phyloP scores from a whole-genome alignment of 2,797 vertebrate species.

The Gallirallus australis region DNA sequence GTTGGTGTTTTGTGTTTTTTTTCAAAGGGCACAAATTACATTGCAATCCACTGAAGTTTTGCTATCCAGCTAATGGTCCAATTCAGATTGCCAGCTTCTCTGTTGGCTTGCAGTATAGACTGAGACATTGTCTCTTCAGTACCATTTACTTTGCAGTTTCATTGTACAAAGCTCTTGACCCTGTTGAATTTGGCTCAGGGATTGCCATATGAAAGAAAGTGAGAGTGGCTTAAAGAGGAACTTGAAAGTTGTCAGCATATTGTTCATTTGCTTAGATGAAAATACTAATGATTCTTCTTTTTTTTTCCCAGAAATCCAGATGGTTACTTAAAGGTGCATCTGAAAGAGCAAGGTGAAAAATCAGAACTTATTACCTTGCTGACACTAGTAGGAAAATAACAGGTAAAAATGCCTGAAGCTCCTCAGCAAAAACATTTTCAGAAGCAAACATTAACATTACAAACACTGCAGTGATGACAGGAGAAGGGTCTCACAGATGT shows the following conservation, averaged over 20 bases:
- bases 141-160: neutral
- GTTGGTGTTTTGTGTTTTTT: neutral
- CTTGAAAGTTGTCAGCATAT: neutral
- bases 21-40: neutral
- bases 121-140: neutral
- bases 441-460: neutral
- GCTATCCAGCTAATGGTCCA: neutral
- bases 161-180: neutral
- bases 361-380: neutral
- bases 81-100: neutral
- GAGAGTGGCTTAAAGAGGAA: neutral
- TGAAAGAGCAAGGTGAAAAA: neutral
- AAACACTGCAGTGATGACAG: neutral
- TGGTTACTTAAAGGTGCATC: neutral
- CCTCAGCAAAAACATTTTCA: neutral
- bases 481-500: neutral
- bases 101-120: neutral
- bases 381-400: neutral
- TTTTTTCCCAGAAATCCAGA: neutral
- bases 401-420: neutral
- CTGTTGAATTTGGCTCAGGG: neutral
- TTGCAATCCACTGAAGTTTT: neutral
- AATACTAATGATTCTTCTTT: neutral
- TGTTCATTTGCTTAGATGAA: neutral
- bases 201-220: neutral